Percentiles rank a stretch among this genome's conserved stretches.
Conservation (phyloP, 1,140 invertebrate genomes). For the Drosophila cardini region DNA sequence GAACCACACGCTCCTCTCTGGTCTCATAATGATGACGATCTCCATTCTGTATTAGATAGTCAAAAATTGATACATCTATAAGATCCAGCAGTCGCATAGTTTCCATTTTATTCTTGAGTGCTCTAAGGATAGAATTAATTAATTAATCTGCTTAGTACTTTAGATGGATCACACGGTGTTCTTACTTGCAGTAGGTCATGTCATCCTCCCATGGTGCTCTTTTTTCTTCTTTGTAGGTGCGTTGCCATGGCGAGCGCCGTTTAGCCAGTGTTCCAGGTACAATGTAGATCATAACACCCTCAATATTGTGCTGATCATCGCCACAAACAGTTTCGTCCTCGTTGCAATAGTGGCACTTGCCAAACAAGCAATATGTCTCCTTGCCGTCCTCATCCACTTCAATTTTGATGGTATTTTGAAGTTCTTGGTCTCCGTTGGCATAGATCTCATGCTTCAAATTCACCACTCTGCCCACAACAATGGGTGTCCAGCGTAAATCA, state of each 20-base stretch:
- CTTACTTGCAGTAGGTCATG: conserved; percentile 90
- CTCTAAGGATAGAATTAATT: conserved; percentile 73
- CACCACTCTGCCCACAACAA: conserved; percentile 91
- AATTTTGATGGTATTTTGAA: conserved; percentile 86
- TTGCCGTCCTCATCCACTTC: conserved; percentile 85
- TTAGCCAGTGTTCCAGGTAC: conserved; percentile 89
- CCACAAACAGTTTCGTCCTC: conserved; percentile 93
- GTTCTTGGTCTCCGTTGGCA: conserved; percentile 88
- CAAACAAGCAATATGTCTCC: conserved; percentile 91
- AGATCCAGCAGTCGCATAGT: conserved; percentile 91
- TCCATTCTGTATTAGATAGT: conserved; percentile 97
- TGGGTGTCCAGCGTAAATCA: conserved; percentile 91
- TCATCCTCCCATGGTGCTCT: conserved; percentile 92
- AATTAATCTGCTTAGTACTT: not conserved
- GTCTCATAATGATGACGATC: conserved; percentile 97
- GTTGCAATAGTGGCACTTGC: conserved; percentile 95
- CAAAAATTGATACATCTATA: conserved; percentile 94
- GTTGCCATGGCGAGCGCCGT: conserved; percentile 93
- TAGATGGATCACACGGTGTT: not conserved
- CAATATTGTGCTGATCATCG: conserved; percentile 88
- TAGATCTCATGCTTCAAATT: conserved; percentile 90
- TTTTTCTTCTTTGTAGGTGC: conserved; percentile 92
- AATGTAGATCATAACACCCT: conserved; percentile 94
- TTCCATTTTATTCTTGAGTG: conserved; percentile 86
- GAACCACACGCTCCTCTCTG: conserved; percentile 90